Percentiles rank a stretch among this genome's conserved stretches.
Evolutionary conservation across 2,113 vertebrate genomes (phyloP).

Genomic region (Xiphophorus couchianus): DNA sequence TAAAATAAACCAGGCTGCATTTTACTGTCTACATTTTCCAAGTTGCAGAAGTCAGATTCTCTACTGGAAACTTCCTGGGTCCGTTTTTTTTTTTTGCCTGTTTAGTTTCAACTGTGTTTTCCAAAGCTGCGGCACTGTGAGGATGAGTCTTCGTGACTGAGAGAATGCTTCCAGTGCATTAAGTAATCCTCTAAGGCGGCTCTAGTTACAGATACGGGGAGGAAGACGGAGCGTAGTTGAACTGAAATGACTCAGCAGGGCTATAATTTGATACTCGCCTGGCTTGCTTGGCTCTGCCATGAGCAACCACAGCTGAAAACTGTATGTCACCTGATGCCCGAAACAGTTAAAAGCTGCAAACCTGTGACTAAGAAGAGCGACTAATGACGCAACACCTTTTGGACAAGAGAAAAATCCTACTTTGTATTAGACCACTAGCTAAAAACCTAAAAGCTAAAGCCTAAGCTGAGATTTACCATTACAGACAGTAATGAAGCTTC

Average conservation of each 20-base stretch:
- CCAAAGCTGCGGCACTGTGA: constrained; percentile 19
- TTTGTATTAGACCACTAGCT: background rate
- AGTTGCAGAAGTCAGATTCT: background rate
- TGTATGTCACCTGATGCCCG: background rate
- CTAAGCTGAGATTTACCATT: background rate
- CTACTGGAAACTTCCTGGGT: background rate
- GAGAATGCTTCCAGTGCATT: constrained; percentile 56
- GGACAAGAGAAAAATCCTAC: background rate
- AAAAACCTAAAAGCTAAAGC: background rate
- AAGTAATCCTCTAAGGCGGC: constrained; percentile 56
- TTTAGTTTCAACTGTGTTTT: constrained; percentile 26
- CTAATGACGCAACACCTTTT: background rate
- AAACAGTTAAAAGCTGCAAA: background rate
- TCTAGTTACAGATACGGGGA: constrained; percentile 51
- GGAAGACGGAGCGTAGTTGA: constrained; percentile 31
- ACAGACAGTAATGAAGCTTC: background rate
- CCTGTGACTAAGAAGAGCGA: background rate
- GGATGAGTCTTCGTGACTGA: constrained; percentile 27
- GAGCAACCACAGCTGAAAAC: background rate
- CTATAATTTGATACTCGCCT: constrained; percentile 3
- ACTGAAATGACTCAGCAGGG: constrained; percentile 50
- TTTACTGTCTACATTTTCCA: background rate
- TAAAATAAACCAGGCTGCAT: background rate
- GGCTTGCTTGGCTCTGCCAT: background rate
- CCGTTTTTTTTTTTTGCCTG: background rate